Conservation (phyloP, 2,113 vertebrate species). For the Lipophrys pholis region DNA sequence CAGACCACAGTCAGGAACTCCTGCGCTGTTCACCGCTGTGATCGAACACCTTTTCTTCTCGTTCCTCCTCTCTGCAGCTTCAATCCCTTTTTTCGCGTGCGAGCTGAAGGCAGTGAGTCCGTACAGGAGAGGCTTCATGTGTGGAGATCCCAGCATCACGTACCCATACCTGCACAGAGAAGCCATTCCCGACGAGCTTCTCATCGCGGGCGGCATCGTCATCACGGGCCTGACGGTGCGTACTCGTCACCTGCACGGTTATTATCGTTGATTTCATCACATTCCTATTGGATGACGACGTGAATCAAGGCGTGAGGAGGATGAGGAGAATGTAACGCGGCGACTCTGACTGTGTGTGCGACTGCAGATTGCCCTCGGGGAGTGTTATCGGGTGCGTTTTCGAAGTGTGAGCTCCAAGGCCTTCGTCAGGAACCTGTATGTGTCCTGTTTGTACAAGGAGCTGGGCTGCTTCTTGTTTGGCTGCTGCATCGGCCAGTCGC, state of each 20-base stretch:
- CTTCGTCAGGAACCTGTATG: slow-evolving; percentile 71
- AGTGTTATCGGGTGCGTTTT: slow-evolving; percentile 69
- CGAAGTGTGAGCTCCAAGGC: slow-evolving; percentile 49
- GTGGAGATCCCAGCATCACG: slow-evolving; percentile 81
- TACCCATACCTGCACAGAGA: slow-evolving; percentile 75
- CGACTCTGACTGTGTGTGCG: not conserved
- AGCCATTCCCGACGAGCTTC: slow-evolving; percentile 75
- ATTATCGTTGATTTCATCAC: not conserved
- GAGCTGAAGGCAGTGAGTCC: slow-evolving; percentile 81
- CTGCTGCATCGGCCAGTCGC: slow-evolving; percentile 81
- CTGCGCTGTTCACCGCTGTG: too few relatives aligned
- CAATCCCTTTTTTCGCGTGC: slow-evolving; percentile 83
- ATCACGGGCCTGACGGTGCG: slow-evolving; percentile 81
- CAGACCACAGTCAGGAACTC: too few relatives aligned
- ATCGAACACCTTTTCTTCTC: not conserved
- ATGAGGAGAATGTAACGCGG: not conserved
- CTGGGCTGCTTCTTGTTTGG: slow-evolving; percentile 85
- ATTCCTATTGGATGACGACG: not conserved
- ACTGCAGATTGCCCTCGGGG: slow-evolving; percentile 76
- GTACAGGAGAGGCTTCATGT: slow-evolving; percentile 82
- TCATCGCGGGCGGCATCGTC: slow-evolving; percentile 81
- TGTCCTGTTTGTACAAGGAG: slow-evolving; percentile 83
- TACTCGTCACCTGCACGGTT: not conserved
- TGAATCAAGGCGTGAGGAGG: not conserved
- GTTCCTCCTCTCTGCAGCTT: slow-evolving; percentile 67